These are phyloP conservation scores for Lasioglossum malachurum DNA, from an alignment of 2,888 invertebrate genomes.

Conservation along the genomic window DNA sequence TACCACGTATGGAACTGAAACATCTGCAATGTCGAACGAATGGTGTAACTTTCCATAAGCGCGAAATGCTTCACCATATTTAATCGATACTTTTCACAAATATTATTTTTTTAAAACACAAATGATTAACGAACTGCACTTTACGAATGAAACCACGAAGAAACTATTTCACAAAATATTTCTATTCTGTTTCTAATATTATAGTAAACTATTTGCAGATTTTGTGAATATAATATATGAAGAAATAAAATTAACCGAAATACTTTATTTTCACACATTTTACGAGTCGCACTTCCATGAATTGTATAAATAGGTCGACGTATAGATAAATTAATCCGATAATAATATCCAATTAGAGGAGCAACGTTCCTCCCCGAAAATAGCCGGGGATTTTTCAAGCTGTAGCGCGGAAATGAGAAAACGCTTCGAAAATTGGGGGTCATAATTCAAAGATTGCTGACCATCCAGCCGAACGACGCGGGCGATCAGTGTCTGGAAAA, in stretches of 20 bases:
- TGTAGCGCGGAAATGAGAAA: background rate
- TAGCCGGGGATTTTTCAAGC: background rate
- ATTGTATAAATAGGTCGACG: background rate
- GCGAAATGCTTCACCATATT: background rate
- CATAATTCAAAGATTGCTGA: slow-evolving; percentile 4
- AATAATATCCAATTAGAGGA: background rate
- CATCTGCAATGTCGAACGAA: background rate
- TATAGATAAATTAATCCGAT: background rate
- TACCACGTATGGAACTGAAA: background rate
- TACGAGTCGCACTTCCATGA: background rate
- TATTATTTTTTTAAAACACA: too few species aligned
- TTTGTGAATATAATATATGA: too few species aligned
- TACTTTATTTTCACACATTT: background rate
- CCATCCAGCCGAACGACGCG: background rate
- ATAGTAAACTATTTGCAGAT: too few species aligned
- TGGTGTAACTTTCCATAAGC: background rate
- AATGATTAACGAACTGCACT: too few species aligned
- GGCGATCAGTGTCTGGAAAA: background rate
- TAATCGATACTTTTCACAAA: too few species aligned
- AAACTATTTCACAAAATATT: background rate
- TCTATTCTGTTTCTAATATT: too few species aligned
- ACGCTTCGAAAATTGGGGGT: background rate
- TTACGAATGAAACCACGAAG: background rate
- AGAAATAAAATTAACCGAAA: too few species aligned
- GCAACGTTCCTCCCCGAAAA: background rate